These are phyloP conservation scores for Drosophila lini DNA, from an alignment of 1,140 invertebrate species.

Conservation along the genomic window DNA sequence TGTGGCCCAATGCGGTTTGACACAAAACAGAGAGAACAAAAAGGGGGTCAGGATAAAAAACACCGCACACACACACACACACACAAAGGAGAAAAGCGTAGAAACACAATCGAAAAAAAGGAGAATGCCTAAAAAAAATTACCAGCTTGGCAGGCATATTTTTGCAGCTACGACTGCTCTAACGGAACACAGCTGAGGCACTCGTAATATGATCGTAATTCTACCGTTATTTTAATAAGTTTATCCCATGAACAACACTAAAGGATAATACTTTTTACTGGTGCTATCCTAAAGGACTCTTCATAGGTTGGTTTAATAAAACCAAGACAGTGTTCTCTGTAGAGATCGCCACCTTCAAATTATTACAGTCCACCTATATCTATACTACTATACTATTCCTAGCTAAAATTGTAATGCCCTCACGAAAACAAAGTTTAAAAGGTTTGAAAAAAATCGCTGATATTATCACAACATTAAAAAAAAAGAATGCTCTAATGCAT, in stretches of 20 bases:
- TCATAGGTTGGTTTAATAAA: neutral
- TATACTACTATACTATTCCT: no score
- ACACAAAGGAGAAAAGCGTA: slow-evolving; percentile 19
- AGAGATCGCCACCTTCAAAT: neutral
- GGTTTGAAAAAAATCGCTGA: slow-evolving; percentile 5
- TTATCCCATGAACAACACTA: neutral
- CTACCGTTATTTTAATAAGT: neutral
- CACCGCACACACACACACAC: neutral
- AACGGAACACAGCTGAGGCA: slow-evolving; percentile 2
- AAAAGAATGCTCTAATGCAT: slow-evolving; percentile 8
- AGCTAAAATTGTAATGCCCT: neutral
- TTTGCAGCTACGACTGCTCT: slow-evolving; percentile 22
- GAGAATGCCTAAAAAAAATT: slow-evolving; percentile 7
- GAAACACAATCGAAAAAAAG: slow-evolving; percentile 1
- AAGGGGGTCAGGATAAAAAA: slow-evolving; percentile 24
- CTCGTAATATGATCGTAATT: slow-evolving; percentile 8
- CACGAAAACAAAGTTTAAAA: neutral
- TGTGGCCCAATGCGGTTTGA: slow-evolving; percentile 61
- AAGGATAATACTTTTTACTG: neutral
- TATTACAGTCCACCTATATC: neutral
- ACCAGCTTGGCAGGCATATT: slow-evolving; percentile 42
- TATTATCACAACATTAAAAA: slow-evolving; percentile 18
- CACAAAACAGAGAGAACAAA: slow-evolving; percentile 57
- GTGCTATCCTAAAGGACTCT: neutral
- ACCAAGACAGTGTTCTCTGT: neutral